Evolutionary conservation across 2,888 invertebrate genomes (phyloP).

Genomic region (Drosophila gaucha): DNA sequence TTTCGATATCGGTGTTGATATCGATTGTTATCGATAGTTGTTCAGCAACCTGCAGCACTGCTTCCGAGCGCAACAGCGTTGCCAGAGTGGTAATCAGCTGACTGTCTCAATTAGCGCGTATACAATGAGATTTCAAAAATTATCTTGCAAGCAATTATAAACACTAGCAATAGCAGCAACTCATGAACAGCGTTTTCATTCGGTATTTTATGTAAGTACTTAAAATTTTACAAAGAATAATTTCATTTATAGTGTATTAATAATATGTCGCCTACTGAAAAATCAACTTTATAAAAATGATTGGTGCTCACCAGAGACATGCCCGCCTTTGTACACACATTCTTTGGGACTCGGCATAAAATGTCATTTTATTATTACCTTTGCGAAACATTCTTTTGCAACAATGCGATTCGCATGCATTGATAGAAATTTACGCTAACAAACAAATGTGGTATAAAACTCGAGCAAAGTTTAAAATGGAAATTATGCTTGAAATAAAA

Average conservation of each 20-base stretch:
- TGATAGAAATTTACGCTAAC: too few relatives aligned
- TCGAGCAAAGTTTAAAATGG: not conserved
- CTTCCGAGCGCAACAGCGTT: conserved; percentile 1
- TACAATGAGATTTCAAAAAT: conserved; percentile 14
- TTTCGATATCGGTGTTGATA: conserved; percentile 18
- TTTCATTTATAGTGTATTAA: not conserved
- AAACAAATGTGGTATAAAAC: not conserved
- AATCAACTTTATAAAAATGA: not conserved
- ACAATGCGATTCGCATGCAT: conserved; percentile 32
- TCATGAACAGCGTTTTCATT: conserved; percentile 7
- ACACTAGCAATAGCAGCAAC: conserved; percentile 4
- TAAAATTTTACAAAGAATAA: conserved; percentile 18
- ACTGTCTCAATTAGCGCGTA: conserved; percentile 38
- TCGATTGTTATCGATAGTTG: conserved; percentile 24
- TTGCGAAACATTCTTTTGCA: conserved; percentile 17
- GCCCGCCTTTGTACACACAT: conserved; percentile 16
- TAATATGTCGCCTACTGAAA: conserved; percentile 30
- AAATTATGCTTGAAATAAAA: too few relatives aligned
- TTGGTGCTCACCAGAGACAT: not conserved
- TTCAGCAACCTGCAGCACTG: conserved; percentile 31
- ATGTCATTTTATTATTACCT: conserved; percentile 1
- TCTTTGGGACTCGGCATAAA: conserved; percentile 48
- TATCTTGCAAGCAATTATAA: not conserved
- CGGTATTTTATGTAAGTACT: conserved; percentile 6
- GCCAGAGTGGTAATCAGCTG: conserved; percentile 43